Evolutionary conservation across 2,888 invertebrate species (phyloP), one percentile per base, ranked within the genome.

Genomic region (Ennomos fuscantarius): DNA sequence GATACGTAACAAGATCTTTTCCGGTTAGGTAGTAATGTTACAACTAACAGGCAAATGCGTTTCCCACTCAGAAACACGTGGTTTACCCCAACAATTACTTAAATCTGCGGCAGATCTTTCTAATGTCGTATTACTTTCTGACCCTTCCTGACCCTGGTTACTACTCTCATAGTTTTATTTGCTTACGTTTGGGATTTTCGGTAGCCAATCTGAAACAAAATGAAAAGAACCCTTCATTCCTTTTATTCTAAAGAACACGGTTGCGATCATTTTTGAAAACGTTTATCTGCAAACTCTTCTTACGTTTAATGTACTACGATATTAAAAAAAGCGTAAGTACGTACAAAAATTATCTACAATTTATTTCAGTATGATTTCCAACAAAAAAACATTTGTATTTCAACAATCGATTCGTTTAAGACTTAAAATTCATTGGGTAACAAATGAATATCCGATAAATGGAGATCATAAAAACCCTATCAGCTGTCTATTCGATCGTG

Each of bases 371-470:
- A 24, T 24, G 24, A 24, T 24, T 24, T 24, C 6, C 24, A 24
- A 1, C 24, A 3, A 2, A 15, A 15, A 51, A n/a, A 37, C 9
- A 36, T 10, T 32, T 12, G 10, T 13, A 33, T 24, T 73, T 71
- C 59, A 65, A 71, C 69, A 66, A 70, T 62, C 65, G 62, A 69
- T 67, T 66, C 66, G 61, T 72, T 63, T 63, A 62, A 32, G 67
- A 73, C 73, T 66, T 66, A 69, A 81, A 77, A 77, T 71, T 78
- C 78, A 82, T 77, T 78, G 76, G 73, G 72, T 76, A 79, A 82
- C 83, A 85, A 88, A 87, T 82, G 82, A 82, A 82, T 81, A 77
- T 79, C 70, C 82, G 84, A 88, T 88, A 86, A 86, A 84, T 79
- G 77, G 73, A 69, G 73, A 83, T 85, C 83, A 84, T 85, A 87